Evolutionary conservation across 23 tunicate genomes (phyloP).

Genomic region (Halocynthia aurantium): DNA sequence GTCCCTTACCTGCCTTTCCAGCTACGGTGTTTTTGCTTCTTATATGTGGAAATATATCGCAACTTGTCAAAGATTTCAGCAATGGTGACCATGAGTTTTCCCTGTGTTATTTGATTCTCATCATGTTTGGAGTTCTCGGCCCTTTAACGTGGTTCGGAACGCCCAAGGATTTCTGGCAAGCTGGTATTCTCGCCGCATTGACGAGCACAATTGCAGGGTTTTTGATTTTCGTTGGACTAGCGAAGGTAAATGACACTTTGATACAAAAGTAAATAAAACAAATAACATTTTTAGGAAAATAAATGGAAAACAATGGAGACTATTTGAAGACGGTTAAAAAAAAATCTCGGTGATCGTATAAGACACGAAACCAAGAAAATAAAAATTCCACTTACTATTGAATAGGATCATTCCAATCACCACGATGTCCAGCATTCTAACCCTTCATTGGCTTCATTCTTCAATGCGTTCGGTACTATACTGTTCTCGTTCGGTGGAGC

Average conservation of each 20-base stretch:
- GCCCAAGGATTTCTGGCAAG: constrained; percentile 94
- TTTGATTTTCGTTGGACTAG: constrained; percentile 42
- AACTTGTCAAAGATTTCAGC: constrained; percentile 33
- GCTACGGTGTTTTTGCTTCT: constrained; percentile 72
- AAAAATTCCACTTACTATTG: too few relatives aligned
- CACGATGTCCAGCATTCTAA: constrained; percentile 18
- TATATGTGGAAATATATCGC: constrained; percentile 70
- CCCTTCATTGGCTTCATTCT: constrained; percentile 53
- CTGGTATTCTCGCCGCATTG: constrained; percentile 62
- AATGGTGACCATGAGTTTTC: constrained; percentile 29
- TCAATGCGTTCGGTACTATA: constrained; percentile 82
- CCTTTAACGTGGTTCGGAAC: constrained; percentile 90
- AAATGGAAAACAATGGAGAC: too few relatives aligned
- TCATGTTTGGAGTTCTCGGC: constrained; percentile 39
- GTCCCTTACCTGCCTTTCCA: constrained; percentile 8
- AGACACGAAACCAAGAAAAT: too few relatives aligned
- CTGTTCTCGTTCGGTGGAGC: constrained; percentile 87
- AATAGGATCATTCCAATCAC: background rate
- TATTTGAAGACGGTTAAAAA: too few relatives aligned
- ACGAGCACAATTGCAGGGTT: constrained; percentile 68
- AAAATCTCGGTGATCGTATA: too few relatives aligned
- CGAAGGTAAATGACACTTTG: constrained; percentile 30
- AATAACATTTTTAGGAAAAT: too few relatives aligned
- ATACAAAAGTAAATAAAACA: background rate
- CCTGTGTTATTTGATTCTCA: constrained; percentile 60